These are phyloP conservation scores for Istiophorus platypterus DNA, from an alignment of 2,113 vertebrate genomes.

Conservation along the genomic window DNA sequence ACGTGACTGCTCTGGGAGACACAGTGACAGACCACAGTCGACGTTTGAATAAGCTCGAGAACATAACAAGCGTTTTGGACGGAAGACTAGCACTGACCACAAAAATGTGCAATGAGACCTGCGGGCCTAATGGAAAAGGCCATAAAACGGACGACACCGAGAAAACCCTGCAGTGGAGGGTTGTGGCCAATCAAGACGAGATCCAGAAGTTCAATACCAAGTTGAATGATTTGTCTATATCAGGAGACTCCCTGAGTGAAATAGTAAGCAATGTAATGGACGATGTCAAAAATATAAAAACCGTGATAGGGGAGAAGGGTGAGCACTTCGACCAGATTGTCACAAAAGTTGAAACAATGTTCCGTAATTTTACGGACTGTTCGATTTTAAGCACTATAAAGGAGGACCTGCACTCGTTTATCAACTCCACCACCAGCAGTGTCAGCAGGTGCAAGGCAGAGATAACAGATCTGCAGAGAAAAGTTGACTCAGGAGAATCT, in stretches of 20 bases:
- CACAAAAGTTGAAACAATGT: conserved; percentile 76
- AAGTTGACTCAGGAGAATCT: conserved; percentile 79
- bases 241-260: conserved; percentile 82
- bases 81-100: conserved; percentile 76
- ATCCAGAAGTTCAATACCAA: conserved; percentile 83
- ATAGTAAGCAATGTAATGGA: conserved; percentile 80
- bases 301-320: conserved; percentile 71
- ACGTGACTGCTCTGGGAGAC: conserved; percentile 79
- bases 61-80: conserved; percentile 79
- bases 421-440: conserved; percentile 82
- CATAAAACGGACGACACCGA: conserved; percentile 78
- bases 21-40: conserved; percentile 77
- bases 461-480: conserved; percentile 62
- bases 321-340: conserved; percentile 80
- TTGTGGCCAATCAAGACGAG: conserved; percentile 83
- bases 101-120: conserved; percentile 85
- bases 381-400: conserved; percentile 67
- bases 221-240: conserved; percentile 83
- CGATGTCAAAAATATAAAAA: conserved; percentile 75
- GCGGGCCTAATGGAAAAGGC: conserved; percentile 60
- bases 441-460: conserved; percentile 81
- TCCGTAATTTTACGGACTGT: conserved; percentile 73
- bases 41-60: conserved; percentile 74
- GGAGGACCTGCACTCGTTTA: conserved; percentile 76
- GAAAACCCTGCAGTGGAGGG: conserved; percentile 84